Percentiles rank a stretch among this genome's conserved stretches.
phyloP scores from a whole-genome alignment of 1,140 invertebrate species.

The Drosophila kurseongensis region DNA sequence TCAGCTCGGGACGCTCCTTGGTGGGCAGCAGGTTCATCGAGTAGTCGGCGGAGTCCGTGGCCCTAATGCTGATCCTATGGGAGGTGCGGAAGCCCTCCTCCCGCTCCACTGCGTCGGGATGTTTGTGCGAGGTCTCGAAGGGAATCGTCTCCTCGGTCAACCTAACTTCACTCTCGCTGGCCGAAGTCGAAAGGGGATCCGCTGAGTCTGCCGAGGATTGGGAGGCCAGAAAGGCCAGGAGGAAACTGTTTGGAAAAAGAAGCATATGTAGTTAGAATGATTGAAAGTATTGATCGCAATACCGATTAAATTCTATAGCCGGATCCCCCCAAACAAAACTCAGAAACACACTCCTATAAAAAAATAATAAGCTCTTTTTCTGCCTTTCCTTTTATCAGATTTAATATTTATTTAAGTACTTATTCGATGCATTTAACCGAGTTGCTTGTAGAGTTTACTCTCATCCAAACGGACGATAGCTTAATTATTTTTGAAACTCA shows the following conservation, averaged over 20 bases:
- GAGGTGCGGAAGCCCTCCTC: slow-evolving; percentile 77
- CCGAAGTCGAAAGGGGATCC: slow-evolving; percentile 21
- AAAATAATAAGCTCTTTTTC: too few relatives aligned
- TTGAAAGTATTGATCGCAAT: too few relatives aligned
- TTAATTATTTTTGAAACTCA: neutral
- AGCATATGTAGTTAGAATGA: neutral
- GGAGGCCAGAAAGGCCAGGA: slow-evolving; percentile 48
- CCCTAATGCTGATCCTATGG: slow-evolving; percentile 67
- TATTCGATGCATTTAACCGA: too few relatives aligned
- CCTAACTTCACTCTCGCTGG: slow-evolving; percentile 12
- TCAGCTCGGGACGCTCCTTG: slow-evolving; percentile 81
- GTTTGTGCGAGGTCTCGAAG: slow-evolving; percentile 80
- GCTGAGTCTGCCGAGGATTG: slow-evolving; percentile 4
- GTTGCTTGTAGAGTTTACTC: too few relatives aligned
- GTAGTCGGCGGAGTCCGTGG: slow-evolving; percentile 61
- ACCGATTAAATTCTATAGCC: neutral
- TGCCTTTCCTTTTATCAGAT: neutral
- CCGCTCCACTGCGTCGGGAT: slow-evolving; percentile 51
- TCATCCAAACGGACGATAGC: neutral
- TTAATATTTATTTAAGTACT: neutral
- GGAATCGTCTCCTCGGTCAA: slow-evolving; percentile 14
- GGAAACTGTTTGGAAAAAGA: slow-evolving; percentile 39
- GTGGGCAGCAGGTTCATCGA: slow-evolving; percentile 79
- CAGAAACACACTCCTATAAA: too few relatives aligned
- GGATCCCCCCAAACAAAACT: neutral